Evolutionary conservation across 2,888 invertebrate genomes (phyloP), one percentile per base, ranked within the genome.

Genomic region (Oligia strigilis): DNA sequence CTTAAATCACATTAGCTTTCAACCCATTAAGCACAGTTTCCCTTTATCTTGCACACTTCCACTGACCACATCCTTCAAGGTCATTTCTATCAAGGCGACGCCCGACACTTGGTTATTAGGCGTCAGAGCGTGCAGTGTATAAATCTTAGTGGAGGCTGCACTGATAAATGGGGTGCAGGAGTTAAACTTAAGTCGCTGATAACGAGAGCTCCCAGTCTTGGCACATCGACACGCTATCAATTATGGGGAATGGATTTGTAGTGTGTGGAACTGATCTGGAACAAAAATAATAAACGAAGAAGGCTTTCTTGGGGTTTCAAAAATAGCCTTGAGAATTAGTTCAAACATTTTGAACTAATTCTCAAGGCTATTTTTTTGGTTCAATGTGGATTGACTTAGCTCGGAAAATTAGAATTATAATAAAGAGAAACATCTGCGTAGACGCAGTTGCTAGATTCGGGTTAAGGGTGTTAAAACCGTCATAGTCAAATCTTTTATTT

Each of bases 131-230:
- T 85, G 78, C 74, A 60, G 43, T 36, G 55, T 60, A 72, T 84
- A 85, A 77, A 84, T 84, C 81, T 81, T 55, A 8, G 17, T 6
- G n/a, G 72, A 80, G 29, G 64, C 52, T 72, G 64, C 80, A 64
- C 62, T 78, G 55, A 81, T 74, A 71, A 43, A 73, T 75, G 72
- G 64, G 67, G 49, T 64, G 69, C 43, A 65, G 64, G 62, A 81
- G 60, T 58, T 71, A 40, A 40, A 66, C 70, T 58, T 73, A 84
- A 84, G 81, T 84, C 60, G 65, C 73, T 81, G 85, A 74, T 83
- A 83, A 83, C 77, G 62, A 77, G 85, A 77, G 66, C 49, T 66
- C 58, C n/a, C 43, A 17, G 60, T 84, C 58, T 46, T 71, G 65
- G 69, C 65, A 75, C 19, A 71, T 84, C 52, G 85, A 84, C 43